phyloP scores from a whole-genome alignment of 2,888 invertebrate genomes.

The Pherbina coryleti region DNA sequence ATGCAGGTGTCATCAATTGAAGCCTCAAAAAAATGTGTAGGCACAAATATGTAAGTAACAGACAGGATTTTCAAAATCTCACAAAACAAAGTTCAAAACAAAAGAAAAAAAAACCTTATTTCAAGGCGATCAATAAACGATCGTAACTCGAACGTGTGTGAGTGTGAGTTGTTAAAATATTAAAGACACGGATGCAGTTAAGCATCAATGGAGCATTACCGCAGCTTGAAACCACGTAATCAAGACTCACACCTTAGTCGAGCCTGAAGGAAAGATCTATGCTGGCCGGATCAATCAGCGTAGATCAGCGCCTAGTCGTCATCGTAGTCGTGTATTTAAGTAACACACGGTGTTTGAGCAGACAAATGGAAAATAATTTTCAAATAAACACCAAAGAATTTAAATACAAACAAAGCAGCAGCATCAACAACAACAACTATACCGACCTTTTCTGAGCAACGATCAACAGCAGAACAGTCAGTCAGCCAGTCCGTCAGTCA shows the following conservation, averaged over 20 bases:
- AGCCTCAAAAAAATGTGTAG: too few relatives aligned
- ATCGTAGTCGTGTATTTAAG: background rate
- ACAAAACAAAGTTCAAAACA: background rate
- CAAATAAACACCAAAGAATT: conserved; percentile 36
- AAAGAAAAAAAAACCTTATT: background rate
- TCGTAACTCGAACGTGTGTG: background rate
- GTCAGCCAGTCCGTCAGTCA: background rate
- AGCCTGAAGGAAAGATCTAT: background rate
- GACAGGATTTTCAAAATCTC: too few relatives aligned
- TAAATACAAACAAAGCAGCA: conserved; percentile 36
- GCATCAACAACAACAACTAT: background rate
- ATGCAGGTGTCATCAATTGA: too few relatives aligned
- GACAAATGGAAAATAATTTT: conserved; percentile 21
- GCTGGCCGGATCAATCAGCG: conserved; percentile 5
- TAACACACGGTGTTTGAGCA: background rate
- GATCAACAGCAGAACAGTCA: background rate
- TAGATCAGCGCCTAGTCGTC: background rate
- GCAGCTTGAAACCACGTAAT: background rate
- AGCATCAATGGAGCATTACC: background rate
- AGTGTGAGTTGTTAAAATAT: too few relatives aligned
- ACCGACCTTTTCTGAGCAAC: background rate
- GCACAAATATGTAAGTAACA: too few relatives aligned
- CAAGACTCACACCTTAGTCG: background rate
- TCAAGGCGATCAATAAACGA: background rate
- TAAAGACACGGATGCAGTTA: too few relatives aligned